These are phyloP conservation scores for Nannoperca australis DNA, from an alignment of 2,797 vertebrate genomes.

Conservation along the genomic window DNA sequence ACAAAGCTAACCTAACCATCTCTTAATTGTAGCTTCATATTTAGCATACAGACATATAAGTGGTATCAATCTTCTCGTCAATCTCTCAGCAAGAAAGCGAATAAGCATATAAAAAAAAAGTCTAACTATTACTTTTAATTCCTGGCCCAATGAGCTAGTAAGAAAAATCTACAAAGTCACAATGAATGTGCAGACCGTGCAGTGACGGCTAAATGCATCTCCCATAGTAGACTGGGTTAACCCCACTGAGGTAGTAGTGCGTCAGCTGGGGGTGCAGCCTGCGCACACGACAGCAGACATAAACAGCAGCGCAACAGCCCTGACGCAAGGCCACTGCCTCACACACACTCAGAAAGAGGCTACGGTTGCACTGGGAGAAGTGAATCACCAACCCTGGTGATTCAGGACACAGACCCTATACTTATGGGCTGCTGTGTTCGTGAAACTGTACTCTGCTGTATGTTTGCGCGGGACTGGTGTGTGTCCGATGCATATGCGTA, in stretches of 20 bases:
- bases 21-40: background rate
- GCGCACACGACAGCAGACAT: constrained; percentile 75
- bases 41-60: background rate
- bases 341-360: constrained; percentile 66
- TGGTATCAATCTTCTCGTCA: background rate
- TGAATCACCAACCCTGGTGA: constrained; percentile 79
- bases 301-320: constrained; percentile 73
- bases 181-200: constrained; percentile 23
- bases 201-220: constrained; percentile 18
- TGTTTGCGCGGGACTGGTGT: constrained; percentile 66
- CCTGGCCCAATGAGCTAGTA: background rate
- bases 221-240: constrained; percentile 50
- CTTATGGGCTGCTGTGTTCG: constrained; percentile 79
- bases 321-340: constrained; percentile 76
- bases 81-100: background rate
- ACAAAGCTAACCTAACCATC: background rate
- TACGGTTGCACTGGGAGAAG: constrained; percentile 74
- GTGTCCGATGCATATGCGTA: constrained; percentile 50
- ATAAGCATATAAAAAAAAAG: background rate
- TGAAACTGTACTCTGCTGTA: constrained; percentile 71
- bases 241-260: constrained; percentile 65
- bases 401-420: constrained; percentile 81
- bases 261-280: constrained; percentile 76
- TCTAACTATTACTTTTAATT: background rate
- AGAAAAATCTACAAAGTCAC: constrained; percentile 19